Conservation (phyloP, 2,888 invertebrate genomes). For the Trissoscelio sp. region DNA sequence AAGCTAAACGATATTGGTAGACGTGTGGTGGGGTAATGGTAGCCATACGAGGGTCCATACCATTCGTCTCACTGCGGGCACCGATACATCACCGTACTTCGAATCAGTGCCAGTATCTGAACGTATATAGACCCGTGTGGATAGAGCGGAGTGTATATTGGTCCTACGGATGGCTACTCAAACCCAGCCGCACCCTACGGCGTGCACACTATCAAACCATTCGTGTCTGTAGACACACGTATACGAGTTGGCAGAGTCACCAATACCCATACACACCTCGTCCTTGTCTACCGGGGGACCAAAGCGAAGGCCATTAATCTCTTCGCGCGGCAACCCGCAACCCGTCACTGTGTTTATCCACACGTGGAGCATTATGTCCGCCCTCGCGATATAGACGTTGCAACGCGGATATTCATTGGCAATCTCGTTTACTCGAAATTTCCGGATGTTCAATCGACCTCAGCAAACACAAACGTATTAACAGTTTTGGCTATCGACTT, state of each 20-base stretch:
- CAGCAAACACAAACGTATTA: constrained; percentile 54
- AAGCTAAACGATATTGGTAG: constrained; percentile 76
- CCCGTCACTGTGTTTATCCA: constrained; percentile 83
- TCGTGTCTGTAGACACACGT: constrained; percentile 48
- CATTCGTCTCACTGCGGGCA: constrained; percentile 82
- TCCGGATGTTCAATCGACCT: constrained; percentile 68
- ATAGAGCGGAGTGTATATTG: constrained; percentile 74
- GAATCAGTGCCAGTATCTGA: constrained; percentile 76
- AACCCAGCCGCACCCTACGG: constrained; percentile 79
- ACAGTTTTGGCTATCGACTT: constrained; percentile 45
- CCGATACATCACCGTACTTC: constrained; percentile 82
- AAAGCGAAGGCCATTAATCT: constrained; percentile 82
- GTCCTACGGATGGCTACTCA: constrained; percentile 78
- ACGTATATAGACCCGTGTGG: constrained; percentile 68
- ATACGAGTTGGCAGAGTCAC: constrained; percentile 50
- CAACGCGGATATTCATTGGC: constrained; percentile 72
- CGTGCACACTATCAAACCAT: constrained; percentile 59
- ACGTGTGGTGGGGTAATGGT: constrained; percentile 79
- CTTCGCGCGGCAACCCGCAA: constrained; percentile 82
- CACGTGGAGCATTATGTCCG: constrained; percentile 83
- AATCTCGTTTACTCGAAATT: constrained; percentile 67
- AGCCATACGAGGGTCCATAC: constrained; percentile 78
- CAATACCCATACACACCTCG: constrained; percentile 62
- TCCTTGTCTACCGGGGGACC: constrained; percentile 73
- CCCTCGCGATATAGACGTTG: constrained; percentile 80